phyloP scores from a whole-genome alignment of 1,140 invertebrate species.

The Nasonia vitripennis region DNA sequence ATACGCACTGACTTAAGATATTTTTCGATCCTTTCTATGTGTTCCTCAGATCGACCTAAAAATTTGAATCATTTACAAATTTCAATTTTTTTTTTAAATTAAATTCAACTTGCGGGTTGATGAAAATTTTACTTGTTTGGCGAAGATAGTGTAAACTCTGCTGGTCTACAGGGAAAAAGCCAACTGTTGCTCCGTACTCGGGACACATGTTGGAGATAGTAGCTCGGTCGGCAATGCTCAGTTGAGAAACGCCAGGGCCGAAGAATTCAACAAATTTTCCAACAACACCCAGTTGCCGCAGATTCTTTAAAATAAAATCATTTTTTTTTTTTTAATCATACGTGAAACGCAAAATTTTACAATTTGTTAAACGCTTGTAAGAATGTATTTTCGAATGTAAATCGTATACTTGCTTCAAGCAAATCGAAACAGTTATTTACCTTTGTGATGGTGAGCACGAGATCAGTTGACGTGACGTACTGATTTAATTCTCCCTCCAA shows the following conservation, averaged over 20 bases:
- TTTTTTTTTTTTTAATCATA: not conserved
- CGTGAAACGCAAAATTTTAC: not conserved
- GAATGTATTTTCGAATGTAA: not conserved
- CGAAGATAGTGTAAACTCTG: conserved; percentile 89
- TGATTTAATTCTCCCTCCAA: conserved; percentile 87
- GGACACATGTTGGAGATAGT: conserved; percentile 99
- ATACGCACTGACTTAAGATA: conserved; percentile 90
- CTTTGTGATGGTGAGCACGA: conserved; percentile 98
- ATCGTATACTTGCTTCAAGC: not conserved
- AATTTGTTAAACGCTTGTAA: not conserved
- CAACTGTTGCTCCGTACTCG: conserved; percentile 97
- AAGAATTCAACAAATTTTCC: conserved; percentile 99
- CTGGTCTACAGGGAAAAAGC: conserved; percentile 95
- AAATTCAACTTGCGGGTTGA: not conserved
- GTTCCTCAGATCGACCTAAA: conserved; percentile 87
- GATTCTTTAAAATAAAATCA: conserved; percentile 79
- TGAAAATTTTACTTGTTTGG: conserved; percentile 85
- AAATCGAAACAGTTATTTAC: conserved; percentile 71
- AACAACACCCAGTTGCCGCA: conserved; percentile 95
- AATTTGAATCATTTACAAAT: conserved; percentile 44
- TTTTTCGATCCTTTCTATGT: conserved; percentile 88
- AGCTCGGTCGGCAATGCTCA: conserved; percentile 96
- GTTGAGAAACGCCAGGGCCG: conserved; percentile 90
- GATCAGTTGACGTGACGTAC: conserved; percentile 96
- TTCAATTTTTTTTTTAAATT: not conserved